Base-by-base conservation (phyloP, 2,113 vertebrate species). In the Rhadina sibilatrix region DNA sequence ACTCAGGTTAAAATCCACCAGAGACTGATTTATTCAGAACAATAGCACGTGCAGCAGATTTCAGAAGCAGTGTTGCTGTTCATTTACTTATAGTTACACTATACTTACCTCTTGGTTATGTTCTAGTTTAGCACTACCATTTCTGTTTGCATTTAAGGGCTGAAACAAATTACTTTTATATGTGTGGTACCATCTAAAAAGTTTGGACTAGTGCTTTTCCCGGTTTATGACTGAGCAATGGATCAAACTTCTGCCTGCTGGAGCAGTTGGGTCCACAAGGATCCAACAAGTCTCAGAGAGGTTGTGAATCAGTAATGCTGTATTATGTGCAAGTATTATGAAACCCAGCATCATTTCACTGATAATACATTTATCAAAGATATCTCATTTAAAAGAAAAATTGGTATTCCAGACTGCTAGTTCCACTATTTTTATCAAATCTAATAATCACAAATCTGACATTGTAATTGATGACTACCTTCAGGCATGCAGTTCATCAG, bases 1-100 rank as follows among this genome's bases (percentile, higher is more conserved):
- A 25, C 66, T 40, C 69, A 35, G 64, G 52, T 77, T 81, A 49
- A 56, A 65, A 74, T 47, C 79, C 85, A 71, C 52, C 8, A 3
- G 53, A 1, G 1, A 23, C 42, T 66, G 33, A 64, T 86, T 60
- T 44, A 33, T 46, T 80, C 57, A 64, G 49, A 75, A 28, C 38
- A 44, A 14, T 17, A 42, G 68, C 14, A n/a, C 0, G 0, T 5
- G 7, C 3, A 5, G 22, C 37, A 79, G 52, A 27, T 54, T 86
- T 70, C 59, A 53, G 56, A 64, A 70, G 38, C 54, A 35, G 2
- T 10, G 17, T 42, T 88, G 53, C 35, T 65, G 49, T 61, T 75
- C 61, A 25, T 80, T 56, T 69, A 22, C 57, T 70, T 85, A 40
- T 17, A 66, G 19, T 38, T 83, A n/a, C 1, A 23, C 53, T 85